Conservation (phyloP, 2,797 vertebrate genomes). For the Neosilurus mollespiculum region DNA sequence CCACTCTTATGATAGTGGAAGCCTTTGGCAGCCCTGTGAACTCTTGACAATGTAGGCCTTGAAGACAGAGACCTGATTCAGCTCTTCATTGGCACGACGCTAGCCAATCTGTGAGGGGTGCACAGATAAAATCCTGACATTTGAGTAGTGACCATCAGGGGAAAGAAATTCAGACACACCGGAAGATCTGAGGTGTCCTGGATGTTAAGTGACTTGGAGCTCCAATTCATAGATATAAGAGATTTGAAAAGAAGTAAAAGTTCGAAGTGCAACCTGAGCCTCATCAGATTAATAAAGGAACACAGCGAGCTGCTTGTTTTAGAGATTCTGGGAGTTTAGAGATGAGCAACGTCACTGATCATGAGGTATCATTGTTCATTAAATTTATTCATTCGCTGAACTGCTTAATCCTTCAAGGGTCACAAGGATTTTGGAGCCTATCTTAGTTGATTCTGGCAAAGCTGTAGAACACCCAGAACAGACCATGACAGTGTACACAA, state of each 20-base stretch:
- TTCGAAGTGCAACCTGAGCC: not conserved
- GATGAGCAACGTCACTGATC: not conserved
- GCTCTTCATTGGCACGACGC: conserved; percentile 8
- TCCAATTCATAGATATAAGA: not conserved
- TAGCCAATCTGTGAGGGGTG: not conserved
- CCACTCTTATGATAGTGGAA: not conserved
- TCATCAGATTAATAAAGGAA: not conserved
- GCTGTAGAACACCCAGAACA: too few relatives aligned
- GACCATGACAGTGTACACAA: too few relatives aligned
- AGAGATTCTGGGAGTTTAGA: not conserved
- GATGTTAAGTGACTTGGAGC: not conserved
- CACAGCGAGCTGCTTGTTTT: not conserved
- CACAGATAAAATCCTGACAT: conserved; percentile 16
- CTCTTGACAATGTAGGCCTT: not conserved
- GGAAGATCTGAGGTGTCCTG: not conserved
- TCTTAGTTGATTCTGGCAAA: too few relatives aligned
- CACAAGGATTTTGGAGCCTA: too few relatives aligned
- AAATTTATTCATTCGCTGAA: too few relatives aligned
- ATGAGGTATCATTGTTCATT: not conserved
- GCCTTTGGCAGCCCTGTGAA: not conserved
- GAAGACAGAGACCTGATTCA: conserved; percentile 23
- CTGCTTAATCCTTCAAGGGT: too few relatives aligned
- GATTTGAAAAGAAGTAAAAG: conserved; percentile 15
- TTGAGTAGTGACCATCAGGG: conserved; percentile 5
- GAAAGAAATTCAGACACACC: not conserved